Conservation (phyloP, 2,797 vertebrate species). For the Lerista edwardsae region DNA sequence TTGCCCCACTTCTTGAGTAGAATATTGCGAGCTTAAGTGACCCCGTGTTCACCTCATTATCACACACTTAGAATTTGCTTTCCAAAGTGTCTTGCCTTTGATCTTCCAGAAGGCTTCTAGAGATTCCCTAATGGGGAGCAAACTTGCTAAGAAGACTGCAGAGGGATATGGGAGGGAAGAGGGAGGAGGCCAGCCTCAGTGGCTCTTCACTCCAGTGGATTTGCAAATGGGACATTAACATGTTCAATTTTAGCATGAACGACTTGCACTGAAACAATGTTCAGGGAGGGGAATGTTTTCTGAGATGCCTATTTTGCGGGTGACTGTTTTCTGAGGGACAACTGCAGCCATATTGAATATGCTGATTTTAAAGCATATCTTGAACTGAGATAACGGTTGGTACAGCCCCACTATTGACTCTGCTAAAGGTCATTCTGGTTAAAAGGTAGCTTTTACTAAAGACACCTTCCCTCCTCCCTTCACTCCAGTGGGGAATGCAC, state of each 20-base stretch:
- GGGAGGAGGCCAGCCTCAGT: too few relatives aligned
- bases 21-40: constrained; percentile 6
- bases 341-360: background rate
- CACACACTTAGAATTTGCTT: background rate
- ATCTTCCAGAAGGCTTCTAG: background rate
- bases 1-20: background rate
- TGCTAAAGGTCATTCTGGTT: background rate
- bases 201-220: background rate
- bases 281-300: background rate
- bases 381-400: background rate
- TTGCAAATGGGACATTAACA: background rate
- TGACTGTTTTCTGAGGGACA: background rate
- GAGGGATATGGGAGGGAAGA: background rate
- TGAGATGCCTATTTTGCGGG: background rate
- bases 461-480: background rate
- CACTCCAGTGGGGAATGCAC: background rate
- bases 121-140: constrained; percentile 2
- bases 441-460: background rate
- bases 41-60: constrained; percentile 10
- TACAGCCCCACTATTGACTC: background rate
- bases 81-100: background rate
- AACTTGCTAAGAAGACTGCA: constrained; percentile 7
- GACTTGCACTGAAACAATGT: too few relatives aligned
- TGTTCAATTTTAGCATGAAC: background rate
- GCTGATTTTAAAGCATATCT: background rate